These are phyloP conservation scores for Catharus bicknelli DNA, from an alignment of 2,113 vertebrate genomes.

Conservation along the genomic window DNA sequence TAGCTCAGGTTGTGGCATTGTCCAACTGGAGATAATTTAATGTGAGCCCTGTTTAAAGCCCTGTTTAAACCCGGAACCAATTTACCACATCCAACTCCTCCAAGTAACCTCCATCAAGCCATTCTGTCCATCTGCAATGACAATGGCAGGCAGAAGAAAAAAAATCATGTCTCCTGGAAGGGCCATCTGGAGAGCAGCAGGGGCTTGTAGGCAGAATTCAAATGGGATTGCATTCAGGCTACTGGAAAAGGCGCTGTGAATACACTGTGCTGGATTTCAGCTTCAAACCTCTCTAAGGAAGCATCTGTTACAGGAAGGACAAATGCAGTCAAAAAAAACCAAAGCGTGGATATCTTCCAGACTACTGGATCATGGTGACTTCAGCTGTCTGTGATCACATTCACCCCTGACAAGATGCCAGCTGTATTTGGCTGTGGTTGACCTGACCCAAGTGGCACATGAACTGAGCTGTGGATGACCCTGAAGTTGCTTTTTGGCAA, in stretches of 20 bases:
- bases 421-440: not conserved
- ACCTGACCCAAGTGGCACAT: accelerated
- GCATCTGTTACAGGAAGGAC: not conserved
- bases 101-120: not conserved
- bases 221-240: not conserved
- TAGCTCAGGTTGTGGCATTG: not conserved
- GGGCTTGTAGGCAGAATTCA: not conserved
- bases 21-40: not conserved
- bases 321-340: not conserved
- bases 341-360: not conserved
- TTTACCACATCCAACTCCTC: not conserved
- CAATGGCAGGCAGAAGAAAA: not conserved
- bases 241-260: not conserved
- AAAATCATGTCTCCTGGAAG: not conserved
- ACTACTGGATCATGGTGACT: not conserved
- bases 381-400: not conserved
- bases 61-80: not conserved
- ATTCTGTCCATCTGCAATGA: not conserved
- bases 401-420: not conserved
- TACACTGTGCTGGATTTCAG: not conserved
- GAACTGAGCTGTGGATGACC: not conserved
- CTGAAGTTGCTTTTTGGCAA: not conserved
- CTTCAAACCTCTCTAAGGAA: not conserved
- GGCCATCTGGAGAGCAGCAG: not conserved
- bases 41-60: not conserved